These are phyloP conservation scores for Eurois occulta DNA, from an alignment of 2,888 invertebrate species.

Conservation along the genomic window DNA sequence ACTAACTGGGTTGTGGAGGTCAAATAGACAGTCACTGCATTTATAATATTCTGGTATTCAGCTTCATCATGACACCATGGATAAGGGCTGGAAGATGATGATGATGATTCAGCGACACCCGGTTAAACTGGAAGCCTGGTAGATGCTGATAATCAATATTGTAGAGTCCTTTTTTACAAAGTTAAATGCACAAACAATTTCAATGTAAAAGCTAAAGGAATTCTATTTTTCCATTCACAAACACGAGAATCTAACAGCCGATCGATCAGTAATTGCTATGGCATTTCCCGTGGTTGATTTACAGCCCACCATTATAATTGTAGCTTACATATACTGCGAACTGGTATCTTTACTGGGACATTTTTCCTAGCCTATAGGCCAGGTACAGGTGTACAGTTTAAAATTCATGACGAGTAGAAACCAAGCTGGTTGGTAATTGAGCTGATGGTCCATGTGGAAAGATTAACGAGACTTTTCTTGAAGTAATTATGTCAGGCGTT, in stretches of 20 bases:
- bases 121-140: not conserved
- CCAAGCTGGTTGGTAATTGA: slow-evolving; percentile 45
- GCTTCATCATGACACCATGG: no score
- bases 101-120: no score
- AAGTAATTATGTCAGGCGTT: slow-evolving; percentile 50
- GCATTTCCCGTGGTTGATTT: slow-evolving; percentile 79
- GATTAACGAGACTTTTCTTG: slow-evolving; percentile 36
- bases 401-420: slow-evolving; percentile 48
- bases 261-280: slow-evolving; percentile 78
- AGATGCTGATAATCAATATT: no score
- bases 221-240: slow-evolving; percentile 52
- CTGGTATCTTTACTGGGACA: slow-evolving; percentile 60
- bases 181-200: slow-evolving; percentile 18
- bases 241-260: slow-evolving; percentile 66
- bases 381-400: slow-evolving; percentile 39
- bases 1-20: not conserved
- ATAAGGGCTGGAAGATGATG: no score
- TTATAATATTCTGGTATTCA: not conserved
- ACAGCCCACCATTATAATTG: slow-evolving; percentile 72
- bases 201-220: slow-evolving; percentile 32
- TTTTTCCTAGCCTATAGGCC: slow-evolving; percentile 40
- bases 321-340: slow-evolving; percentile 57
- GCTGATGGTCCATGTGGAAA: slow-evolving; percentile 24
- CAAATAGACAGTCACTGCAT: not conserved
- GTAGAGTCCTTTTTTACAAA: not conserved